Conservation (phyloP, 1,140 invertebrate genomes). For the Bactericera cockerelli region DNA sequence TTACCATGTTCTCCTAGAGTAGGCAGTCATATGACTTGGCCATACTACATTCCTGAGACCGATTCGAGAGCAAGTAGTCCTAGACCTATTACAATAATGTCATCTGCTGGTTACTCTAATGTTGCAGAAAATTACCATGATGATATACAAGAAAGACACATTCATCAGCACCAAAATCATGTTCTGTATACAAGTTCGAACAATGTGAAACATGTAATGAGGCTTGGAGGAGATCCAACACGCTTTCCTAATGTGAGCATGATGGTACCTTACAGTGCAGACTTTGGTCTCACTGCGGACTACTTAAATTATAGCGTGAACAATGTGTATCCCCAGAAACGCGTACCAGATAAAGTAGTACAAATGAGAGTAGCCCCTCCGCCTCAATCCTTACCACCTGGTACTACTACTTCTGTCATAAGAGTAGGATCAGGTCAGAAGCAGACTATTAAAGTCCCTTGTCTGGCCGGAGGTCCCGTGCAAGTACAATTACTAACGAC, state of each 20-base stretch:
- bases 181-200: not conserved
- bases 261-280: slow-evolving; percentile 20
- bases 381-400: slow-evolving; percentile 12
- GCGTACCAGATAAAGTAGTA: slow-evolving; percentile 15
- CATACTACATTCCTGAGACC: slow-evolving; percentile 41
- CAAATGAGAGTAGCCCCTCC: slow-evolving; percentile 18
- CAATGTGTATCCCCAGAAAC: slow-evolving; percentile 22
- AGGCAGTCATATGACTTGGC: slow-evolving; percentile 39
- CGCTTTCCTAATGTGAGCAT: slow-evolving; percentile 26
- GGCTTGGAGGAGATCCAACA: slow-evolving; percentile 25
- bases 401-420: slow-evolving; percentile 21
- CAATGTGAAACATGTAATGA: slow-evolving; percentile 16
- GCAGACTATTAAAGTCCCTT: slow-evolving; percentile 26
- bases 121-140: not conserved
- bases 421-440: slow-evolving; percentile 23
- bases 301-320: slow-evolving; percentile 14
- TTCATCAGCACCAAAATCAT: not conserved
- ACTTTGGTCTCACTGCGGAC: slow-evolving; percentile 19
- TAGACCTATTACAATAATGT: not conserved
- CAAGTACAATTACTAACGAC: slow-evolving; percentile 26
- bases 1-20: slow-evolving; percentile 24
- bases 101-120: not conserved
- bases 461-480: slow-evolving; percentile 26
- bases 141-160: not conserved
- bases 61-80: not conserved